These are phyloP conservation scores for Polyergus mexicanus DNA, from an alignment of 1,140 invertebrate species.

Conservation along the genomic window DNA sequence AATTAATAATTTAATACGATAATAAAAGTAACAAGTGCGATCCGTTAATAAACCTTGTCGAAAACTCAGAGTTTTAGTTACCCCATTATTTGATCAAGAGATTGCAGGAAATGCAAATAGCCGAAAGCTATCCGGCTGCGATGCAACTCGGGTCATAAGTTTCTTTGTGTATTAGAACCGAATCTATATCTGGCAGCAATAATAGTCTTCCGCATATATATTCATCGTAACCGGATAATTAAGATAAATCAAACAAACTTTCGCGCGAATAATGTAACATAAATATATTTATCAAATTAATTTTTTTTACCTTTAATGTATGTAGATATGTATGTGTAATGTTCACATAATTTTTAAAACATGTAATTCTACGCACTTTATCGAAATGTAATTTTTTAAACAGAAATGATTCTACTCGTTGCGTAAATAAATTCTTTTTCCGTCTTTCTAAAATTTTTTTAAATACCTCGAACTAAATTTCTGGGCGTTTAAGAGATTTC, in stretches of 20 bases:
- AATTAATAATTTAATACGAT: not conserved
- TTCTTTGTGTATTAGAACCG: conserved; percentile 32
- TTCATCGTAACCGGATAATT: not conserved
- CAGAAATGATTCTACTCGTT: not conserved
- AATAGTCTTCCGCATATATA: not conserved
- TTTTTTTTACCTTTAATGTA: not conserved
- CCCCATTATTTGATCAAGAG: conserved; percentile 19
- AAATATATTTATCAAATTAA: conserved; percentile 5
- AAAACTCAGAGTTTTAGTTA: conserved; percentile 25
- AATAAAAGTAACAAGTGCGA: not conserved
- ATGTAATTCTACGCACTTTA: not conserved
- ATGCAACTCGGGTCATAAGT: conserved; percentile 18
- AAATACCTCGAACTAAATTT: not conserved
- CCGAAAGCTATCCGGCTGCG: conserved; percentile 41
- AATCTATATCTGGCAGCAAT: conserved; percentile 28
- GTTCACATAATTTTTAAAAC: not conserved
- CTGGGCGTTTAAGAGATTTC: not conserved
- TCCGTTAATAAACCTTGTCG: not conserved
- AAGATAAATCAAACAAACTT: not conserved
- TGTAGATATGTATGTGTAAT: not conserved
- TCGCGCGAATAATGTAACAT: not conserved
- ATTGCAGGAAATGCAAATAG: conserved; percentile 42
- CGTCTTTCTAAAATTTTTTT: not conserved
- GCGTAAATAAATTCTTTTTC: not conserved
- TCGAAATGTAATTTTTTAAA: not conserved